phyloP scores from a whole-genome alignment of 2,113 vertebrate genomes.

The Saguinus imperator region DNA sequence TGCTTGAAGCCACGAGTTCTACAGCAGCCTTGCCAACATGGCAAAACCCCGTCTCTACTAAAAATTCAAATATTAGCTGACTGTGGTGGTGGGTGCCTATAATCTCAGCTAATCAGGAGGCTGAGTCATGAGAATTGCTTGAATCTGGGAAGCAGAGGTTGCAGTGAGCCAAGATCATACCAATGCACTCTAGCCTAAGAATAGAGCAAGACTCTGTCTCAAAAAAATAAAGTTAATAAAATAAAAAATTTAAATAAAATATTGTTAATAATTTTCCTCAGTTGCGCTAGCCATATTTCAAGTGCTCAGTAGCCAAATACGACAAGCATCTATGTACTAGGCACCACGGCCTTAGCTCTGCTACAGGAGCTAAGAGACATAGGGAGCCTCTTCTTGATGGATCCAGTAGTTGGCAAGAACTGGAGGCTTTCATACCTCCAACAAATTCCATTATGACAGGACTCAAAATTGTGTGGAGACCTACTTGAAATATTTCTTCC shows the following conservation, averaged over 20 bases:
- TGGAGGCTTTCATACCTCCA: background rate
- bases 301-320: background rate
- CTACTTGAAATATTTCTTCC: conserved; percentile 35
- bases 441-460: conserved; percentile 25
- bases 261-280: background rate
- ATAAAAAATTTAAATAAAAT: background rate
- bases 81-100: too few species aligned
- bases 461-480: conserved; percentile 1
- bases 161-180: too few species aligned
- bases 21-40: too few species aligned
- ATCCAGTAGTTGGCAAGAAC: conserved; percentile 6
- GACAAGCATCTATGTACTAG: background rate
- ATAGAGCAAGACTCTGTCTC: too few species aligned
- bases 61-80: too few species aligned
- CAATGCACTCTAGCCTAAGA: too few species aligned
- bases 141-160: too few species aligned
- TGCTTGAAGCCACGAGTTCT: too few species aligned
- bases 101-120: too few species aligned
- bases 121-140: too few species aligned
- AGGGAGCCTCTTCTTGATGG: background rate
- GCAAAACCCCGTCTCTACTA: too few species aligned
- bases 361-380: background rate
- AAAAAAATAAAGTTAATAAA: too few species aligned
- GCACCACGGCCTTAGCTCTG: background rate
- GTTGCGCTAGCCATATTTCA: background rate